These are phyloP conservation scores for Erebia ligea DNA, from an alignment of 2,888 invertebrate species.

Conservation along the genomic window DNA sequence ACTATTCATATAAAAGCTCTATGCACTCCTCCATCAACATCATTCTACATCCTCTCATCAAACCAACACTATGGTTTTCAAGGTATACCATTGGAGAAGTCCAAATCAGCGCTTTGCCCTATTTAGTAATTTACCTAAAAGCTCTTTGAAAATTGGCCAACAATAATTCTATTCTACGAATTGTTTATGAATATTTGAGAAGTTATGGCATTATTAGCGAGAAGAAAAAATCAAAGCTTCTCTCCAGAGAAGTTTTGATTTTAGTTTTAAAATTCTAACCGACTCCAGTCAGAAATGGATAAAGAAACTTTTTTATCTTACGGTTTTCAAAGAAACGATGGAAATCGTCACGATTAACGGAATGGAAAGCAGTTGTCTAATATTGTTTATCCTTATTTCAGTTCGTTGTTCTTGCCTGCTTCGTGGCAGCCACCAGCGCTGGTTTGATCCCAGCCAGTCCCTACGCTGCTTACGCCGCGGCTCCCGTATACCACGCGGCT, in stretches of 20 bases:
- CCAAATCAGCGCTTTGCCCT: background rate
- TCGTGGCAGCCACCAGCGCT: slow-evolving; percentile 67
- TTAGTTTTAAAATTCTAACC: no score
- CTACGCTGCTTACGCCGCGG: slow-evolving; percentile 39
- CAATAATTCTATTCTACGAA: no score
- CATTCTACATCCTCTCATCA: slow-evolving; percentile 70
- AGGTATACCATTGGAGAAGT: slow-evolving; percentile 56
- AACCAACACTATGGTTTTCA: slow-evolving; percentile 75
- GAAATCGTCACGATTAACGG: background rate
- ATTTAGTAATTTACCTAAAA: slow-evolving; percentile 2
- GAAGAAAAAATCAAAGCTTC: no score
- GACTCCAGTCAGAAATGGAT: no score
- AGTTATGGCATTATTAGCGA: no score
- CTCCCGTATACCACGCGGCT: slow-evolving; percentile 51
- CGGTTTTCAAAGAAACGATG: background rate
- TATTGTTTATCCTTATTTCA: slow-evolving; percentile 49
- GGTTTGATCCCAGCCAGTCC: slow-evolving; percentile 62
- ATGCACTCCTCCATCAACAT: slow-evolving; percentile 63
- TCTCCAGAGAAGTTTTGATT: no score
- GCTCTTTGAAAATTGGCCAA: no score
- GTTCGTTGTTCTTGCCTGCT: slow-evolving; percentile 67
- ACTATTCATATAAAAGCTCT: slow-evolving; percentile 70
- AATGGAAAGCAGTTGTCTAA: background rate
- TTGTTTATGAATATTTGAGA: no score
- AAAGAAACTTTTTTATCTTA: no score